phyloP scores from a whole-genome alignment of 2,113 vertebrate species.

The Vidua chalybeata region DNA sequence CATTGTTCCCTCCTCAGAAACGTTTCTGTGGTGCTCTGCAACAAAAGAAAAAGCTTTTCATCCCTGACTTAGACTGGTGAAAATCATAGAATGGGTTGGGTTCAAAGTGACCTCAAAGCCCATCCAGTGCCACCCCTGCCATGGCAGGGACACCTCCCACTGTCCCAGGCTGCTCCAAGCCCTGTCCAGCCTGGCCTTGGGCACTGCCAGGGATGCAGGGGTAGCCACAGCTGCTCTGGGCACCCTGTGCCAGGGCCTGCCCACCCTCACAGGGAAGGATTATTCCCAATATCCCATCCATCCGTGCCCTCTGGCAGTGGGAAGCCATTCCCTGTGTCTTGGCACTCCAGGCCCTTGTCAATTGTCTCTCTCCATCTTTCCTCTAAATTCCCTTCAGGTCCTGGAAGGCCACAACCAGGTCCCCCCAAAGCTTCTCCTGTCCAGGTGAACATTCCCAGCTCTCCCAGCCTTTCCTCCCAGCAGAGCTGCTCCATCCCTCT shows the following conservation, averaged over 20 bases:
- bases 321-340: neutral
- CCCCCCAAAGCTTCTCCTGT: neutral
- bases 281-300: neutral
- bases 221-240: neutral
- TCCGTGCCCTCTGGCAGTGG: neutral
- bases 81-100: neutral
- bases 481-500: too few relatives aligned
- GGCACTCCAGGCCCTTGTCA: neutral
- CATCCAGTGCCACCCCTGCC: fast-evolving
- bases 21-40: neutral
- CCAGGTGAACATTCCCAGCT: too few relatives aligned
- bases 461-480: too few relatives aligned
- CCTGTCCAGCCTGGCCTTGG: neutral
- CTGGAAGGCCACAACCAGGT: fast-evolving
- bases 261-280: fast-evolving
- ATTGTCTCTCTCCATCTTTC: neutral
- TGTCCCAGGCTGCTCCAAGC: neutral
- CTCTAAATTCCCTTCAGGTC: neutral
- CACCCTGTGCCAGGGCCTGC: neutral
- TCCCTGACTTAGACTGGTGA: neutral
- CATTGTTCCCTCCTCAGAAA: neutral
- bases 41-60: neutral
- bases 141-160: neutral
- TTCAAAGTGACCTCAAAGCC: neutral
- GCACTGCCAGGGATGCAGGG: neutral